phyloP scores from a whole-genome alignment of 2,797 vertebrate genomes.

The Chiroxiphia lanceolata region DNA sequence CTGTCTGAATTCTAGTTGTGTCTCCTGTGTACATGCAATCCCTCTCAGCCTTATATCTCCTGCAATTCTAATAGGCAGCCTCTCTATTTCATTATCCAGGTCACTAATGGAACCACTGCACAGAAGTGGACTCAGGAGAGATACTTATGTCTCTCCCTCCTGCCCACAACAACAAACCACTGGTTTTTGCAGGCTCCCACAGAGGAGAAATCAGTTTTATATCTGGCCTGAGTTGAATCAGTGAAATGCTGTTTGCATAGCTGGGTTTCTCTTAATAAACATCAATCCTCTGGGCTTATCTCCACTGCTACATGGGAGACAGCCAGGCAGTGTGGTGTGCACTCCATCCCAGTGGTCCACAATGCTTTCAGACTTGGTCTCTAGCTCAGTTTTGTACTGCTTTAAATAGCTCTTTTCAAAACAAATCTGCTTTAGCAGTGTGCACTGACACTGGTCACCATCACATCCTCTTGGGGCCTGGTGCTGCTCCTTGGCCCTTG shows the following conservation, averaged over 20 bases:
- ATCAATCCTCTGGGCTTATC: background rate
- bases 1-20: background rate
- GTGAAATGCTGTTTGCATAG: background rate
- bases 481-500: background rate
- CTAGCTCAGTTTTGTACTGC: background rate
- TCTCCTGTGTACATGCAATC: background rate
- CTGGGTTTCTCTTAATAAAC: background rate
- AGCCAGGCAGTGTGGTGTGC: background rate
- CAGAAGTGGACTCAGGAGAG: background rate
- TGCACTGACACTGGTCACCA: background rate
- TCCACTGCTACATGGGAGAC: background rate
- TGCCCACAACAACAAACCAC: background rate
- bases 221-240: background rate
- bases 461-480: background rate
- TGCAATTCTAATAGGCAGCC: background rate
- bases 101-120: background rate
- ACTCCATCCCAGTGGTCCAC: background rate
- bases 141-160: background rate
- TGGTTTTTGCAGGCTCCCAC: background rate
- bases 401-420: background rate
- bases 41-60: background rate
- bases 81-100: background rate
- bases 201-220: background rate
- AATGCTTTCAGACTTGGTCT: background rate
- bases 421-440: background rate